A percentile compares a stretch with the other conserved stretches of the same genome.
Conservation (phyloP, 2,113 vertebrate species). For the Pogonocichla stellata region DNA sequence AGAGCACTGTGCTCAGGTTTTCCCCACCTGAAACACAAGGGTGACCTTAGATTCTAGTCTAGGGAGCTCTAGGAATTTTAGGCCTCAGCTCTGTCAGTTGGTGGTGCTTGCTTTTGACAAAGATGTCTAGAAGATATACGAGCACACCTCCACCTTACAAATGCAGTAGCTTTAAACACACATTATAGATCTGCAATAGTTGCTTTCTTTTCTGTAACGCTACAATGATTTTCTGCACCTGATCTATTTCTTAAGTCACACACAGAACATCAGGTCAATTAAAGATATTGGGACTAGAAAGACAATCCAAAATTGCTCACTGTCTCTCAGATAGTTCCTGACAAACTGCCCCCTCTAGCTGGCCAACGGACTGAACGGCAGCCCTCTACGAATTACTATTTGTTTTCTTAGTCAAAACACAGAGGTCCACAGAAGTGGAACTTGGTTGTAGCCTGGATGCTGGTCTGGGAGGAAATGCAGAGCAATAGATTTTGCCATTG, state of each 20-base stretch:
- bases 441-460: background rate
- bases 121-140: background rate
- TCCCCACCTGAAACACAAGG: background rate
- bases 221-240: background rate
- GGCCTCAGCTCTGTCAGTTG: background rate
- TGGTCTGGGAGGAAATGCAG: background rate
- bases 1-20: background rate
- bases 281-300: background rate
- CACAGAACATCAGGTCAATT: background rate
- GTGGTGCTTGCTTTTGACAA: background rate
- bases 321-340: background rate
- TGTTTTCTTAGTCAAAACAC: background rate
- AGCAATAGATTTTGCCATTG: background rate
- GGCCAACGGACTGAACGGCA: background rate
- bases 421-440: background rate
- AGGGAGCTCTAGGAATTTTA: background rate
- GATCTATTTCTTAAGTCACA: background rate
- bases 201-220: background rate
- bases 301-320: background rate
- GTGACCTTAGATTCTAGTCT: background rate
- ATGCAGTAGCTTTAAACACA: background rate
- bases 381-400: background rate
- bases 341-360: background rate
- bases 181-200: background rate
- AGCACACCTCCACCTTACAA: background rate